A percentile compares a stretch with the other conserved stretches of the same genome.
Conservation (phyloP, 2,888 invertebrate species). For the Diarsia rubi region DNA sequence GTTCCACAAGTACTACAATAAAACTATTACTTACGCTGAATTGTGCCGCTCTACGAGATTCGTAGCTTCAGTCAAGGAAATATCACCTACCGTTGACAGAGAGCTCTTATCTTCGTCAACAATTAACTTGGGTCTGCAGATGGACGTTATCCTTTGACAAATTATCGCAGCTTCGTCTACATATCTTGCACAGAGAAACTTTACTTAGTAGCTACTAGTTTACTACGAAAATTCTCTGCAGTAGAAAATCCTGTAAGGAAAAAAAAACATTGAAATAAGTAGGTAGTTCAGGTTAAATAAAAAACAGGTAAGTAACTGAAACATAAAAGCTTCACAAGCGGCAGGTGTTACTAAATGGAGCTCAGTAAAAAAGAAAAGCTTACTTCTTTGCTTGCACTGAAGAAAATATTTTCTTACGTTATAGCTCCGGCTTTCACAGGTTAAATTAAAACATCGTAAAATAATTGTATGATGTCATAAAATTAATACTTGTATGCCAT, state of each 20-base stretch:
- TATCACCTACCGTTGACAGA: conserved; percentile 31
- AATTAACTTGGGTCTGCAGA: conserved; percentile 48
- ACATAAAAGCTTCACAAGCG: conserved; percentile 28
- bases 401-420: conserved; percentile 1
- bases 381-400: not conserved
- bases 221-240: not conserved
- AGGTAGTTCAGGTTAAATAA: conserved; percentile 28
- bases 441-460: not conserved
- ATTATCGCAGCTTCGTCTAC: conserved; percentile 11
- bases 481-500: not conserved
- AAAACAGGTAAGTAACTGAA: conserved; percentile 34
- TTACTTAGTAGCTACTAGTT: not conserved
- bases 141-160: conserved; percentile 44
- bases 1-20: too few relatives aligned
- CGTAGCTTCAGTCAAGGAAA: conserved; percentile 23
- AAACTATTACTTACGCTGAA: not conserved
- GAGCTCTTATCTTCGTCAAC: conserved; percentile 52
- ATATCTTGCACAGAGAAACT: not conserved
- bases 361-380: conserved; percentile 20
- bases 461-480: too few relatives aligned
- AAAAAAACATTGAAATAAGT: conserved; percentile 15
- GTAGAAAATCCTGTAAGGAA: not conserved
- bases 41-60: conserved; percentile 9
- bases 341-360: conserved; percentile 38
- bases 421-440: not conserved